Percentiles rank a stretch among this genome's conserved stretches.
Conservation (phyloP, 1,140 invertebrate genomes). For the Drosophila pandora region DNA sequence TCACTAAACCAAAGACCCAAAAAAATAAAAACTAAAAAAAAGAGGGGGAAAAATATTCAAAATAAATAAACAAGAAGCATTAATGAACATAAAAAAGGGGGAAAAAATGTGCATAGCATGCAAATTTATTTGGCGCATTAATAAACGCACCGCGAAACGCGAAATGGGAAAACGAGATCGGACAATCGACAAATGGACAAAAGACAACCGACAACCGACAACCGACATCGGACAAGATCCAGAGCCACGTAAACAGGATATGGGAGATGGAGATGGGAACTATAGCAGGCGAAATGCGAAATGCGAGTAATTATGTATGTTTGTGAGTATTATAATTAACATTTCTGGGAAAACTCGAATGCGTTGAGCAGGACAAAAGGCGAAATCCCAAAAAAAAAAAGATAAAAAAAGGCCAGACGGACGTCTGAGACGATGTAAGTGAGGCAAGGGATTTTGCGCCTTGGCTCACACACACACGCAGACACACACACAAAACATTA, state of each 20-base stretch:
- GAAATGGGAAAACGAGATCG: constrained; percentile 32
- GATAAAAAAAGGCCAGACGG: constrained; percentile 37
- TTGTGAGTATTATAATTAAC: constrained; percentile 80
- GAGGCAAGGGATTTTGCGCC: constrained; percentile 70
- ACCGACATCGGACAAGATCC: constrained; percentile 28
- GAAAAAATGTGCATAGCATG: constrained; percentile 67
- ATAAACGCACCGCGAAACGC: constrained; percentile 50
- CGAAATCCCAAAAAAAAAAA: constrained; percentile 53
- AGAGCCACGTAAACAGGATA: constrained; percentile 73
- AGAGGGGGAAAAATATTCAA: constrained; percentile 22
- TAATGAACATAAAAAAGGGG: constrained; percentile 18
- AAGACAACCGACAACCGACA: constrained; percentile 8
- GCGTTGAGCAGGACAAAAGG: constrained; percentile 79
- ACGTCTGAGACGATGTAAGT: constrained; percentile 45
- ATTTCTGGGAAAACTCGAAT: constrained; percentile 81
- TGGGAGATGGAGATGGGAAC: constrained; percentile 52
- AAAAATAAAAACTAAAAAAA: constrained; percentile 9
- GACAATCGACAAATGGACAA: constrained; percentile 14
- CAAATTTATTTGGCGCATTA: constrained; percentile 79
- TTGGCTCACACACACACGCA: constrained; percentile 48
- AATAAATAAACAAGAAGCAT: constrained; percentile 64
- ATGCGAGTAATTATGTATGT: constrained; percentile 79
- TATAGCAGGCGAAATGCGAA: constrained; percentile 43
- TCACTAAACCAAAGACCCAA: constrained; percentile 3
- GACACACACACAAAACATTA: constrained; percentile 21